Evolutionary conservation across 2,888 invertebrate genomes (phyloP), one percentile per base, ranked within the genome.

Genomic region (Microdon myrmicae): DNA sequence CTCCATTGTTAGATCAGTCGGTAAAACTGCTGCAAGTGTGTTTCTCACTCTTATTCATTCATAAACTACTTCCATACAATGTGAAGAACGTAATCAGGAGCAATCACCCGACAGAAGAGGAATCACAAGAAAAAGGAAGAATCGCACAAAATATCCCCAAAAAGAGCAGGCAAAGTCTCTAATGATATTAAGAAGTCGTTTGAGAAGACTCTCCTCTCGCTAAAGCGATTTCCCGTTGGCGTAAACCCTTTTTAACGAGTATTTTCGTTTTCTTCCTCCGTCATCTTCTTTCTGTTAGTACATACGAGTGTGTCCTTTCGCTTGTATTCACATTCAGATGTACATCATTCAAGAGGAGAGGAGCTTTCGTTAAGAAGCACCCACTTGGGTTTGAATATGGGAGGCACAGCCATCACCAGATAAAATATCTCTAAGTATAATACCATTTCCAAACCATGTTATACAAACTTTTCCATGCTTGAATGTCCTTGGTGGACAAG

Each of bases 141-240:
- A 32, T 44, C 31, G 31, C 22, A 44, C 37, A 43, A 48, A 41
- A 48, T 48, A 48, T 38, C 34, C 48, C 43, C 56, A 16, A 39
- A 51, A 51, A 58, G 51, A 47, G 37, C 58, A 41, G 43, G 58
- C 31, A 64, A 64, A 64, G 56, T 56, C 64, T 64, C 47, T 64
- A 64, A 64, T 64, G 64, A 64, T 64, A 64, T 64, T 64, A 64
- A 64, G 47, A 58, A 58, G 64, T 64, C 58, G 47, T 64, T 64
- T 64, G 47, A 58, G 51, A 58, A 38, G 34, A 47, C 22, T 35
- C 45, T 9, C 34, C 16, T 29, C n/a, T n/a, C n/a, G n/a, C n/a
- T n/a, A n/a, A n/a, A n/a, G n/a, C n/a, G n/a, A n/a, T n/a, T n/a
- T n/a, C n/a, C n/a, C n/a, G n/a, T n/a, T n/a, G n/a, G n/a, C n/a